Base-by-base conservation (phyloP, 2,797 vertebrate species). In the Xenopus petersii region DNA sequence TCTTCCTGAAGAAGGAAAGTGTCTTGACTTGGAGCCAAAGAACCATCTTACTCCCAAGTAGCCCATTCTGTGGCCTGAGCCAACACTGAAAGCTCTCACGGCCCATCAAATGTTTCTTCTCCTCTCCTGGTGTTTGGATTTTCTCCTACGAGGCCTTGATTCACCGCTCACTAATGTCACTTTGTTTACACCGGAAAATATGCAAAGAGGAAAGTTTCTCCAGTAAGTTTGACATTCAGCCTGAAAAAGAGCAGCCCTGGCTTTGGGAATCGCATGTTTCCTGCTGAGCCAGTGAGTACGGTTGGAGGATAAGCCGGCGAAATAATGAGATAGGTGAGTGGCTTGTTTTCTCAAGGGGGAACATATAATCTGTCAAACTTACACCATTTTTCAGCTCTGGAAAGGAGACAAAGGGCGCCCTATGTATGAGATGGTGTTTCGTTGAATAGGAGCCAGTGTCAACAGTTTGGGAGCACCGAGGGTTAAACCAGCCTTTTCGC, bases 361-460 rank as follows among this genome's bases (percentile, higher is more conserved):
- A 49, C 47, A 12, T 49, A 10, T 49, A 49, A 49, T 49, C 47
- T 49, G 47, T 10, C 47, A 49, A 49, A 49, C 6, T 49, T 49
- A 49, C 47, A 49, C 47, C 2, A 49, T 10, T 49, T 49, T 64
- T 21, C 62, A 65, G n/a, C n/a, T 11, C 62, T 16, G 62, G n/a
- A 30, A 58, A 13, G 12, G 5, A 61, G 64, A 74, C 73, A 74
- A 74, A 74, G 73, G 64, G 6, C 33, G 56, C 21, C 64, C 60
- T 74, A 74, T 74, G 64, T 21, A 17, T n/a, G 46, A 30, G 16
- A 55, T 36, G 55, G 16, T 36, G 55, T 49, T 60, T 30, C 2
- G 26, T 67, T 74, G 72, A 47, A n/a, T 8, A 12, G 13, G 10
- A n/a, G 72, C 72, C 72, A 74, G 66, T 15, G 21, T 74, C 67